Percentiles rank a stretch among this genome's conserved stretches.
phyloP scores from a whole-genome alignment of 2,113 vertebrate genomes.

The Antechinus stuartii region DNA sequence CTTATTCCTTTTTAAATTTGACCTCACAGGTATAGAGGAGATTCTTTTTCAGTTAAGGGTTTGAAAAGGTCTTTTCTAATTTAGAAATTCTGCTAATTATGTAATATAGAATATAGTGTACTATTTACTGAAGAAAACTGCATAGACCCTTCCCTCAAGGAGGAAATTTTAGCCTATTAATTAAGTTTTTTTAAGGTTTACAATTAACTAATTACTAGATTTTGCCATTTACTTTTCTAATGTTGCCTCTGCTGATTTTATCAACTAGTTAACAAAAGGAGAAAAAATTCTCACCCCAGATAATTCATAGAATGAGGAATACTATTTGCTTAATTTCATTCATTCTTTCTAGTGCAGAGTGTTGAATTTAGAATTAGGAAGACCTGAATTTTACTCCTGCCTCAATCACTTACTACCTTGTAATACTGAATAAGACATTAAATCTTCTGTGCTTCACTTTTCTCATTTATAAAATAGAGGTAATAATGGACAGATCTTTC shows the following conservation, averaged over 20 bases:
- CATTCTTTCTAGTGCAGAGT: background rate
- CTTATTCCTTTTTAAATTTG: background rate
- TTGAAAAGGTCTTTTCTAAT: background rate
- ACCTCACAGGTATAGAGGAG: background rate
- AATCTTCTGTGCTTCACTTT: background rate
- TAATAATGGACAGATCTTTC: background rate
- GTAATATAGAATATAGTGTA: background rate
- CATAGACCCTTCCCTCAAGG: background rate
- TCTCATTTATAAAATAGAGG: background rate
- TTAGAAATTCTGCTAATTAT: background rate
- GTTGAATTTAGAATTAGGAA: background rate
- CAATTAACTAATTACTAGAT: background rate
- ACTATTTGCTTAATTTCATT: background rate
- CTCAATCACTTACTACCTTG: background rate
- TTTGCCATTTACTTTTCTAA: slow-evolving; percentile 1
- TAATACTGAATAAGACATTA: background rate
- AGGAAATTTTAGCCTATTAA: background rate
- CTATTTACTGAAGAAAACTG: background rate
- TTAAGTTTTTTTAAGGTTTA: background rate
- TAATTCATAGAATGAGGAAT: background rate
- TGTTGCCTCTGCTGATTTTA: background rate
- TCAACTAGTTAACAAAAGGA: slow-evolving; percentile 28
- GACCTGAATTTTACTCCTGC: background rate
- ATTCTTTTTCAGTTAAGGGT: background rate
- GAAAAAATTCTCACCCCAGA: background rate